These are phyloP conservation scores for Pungitius pungitius DNA, from an alignment of 2,113 vertebrate genomes.

Conservation along the genomic window DNA sequence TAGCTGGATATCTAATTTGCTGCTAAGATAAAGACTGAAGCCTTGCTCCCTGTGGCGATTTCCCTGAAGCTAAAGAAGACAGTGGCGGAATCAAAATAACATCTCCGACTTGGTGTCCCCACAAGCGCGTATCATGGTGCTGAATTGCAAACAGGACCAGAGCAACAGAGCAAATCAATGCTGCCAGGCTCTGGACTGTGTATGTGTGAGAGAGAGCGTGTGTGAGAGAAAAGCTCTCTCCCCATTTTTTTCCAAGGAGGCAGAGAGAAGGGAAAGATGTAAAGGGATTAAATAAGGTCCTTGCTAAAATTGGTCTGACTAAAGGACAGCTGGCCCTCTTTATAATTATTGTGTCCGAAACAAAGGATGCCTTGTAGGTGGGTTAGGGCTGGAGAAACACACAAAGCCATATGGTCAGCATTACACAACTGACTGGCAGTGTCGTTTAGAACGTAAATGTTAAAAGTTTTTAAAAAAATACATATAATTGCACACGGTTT, in stretches of 20 bases:
- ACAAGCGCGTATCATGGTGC: slow-evolving; percentile 56
- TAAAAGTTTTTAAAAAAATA: no score
- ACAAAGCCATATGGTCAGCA: no score
- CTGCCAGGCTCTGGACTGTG: neutral
- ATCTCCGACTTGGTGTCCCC: slow-evolving; percentile 56
- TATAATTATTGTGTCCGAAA: neutral
- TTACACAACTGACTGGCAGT: no score
- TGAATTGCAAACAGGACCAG: slow-evolving; percentile 61
- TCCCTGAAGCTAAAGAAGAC: slow-evolving; percentile 44
- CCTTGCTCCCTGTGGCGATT: slow-evolving; percentile 17
- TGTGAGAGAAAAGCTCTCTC: slow-evolving; percentile 14
- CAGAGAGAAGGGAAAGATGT: slow-evolving; percentile 4
- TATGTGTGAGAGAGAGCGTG: slow-evolving; percentile 5
- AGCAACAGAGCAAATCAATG: slow-evolving; percentile 65
- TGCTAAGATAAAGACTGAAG: slow-evolving; percentile 46
- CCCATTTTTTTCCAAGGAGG: slow-evolving; percentile 23
- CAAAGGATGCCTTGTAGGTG: neutral
- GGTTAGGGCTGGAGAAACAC: no score
- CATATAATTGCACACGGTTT: no score
- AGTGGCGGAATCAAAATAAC: slow-evolving; percentile 60
- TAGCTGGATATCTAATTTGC: slow-evolving; percentile 52
- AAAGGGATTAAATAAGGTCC: slow-evolving; percentile 29
- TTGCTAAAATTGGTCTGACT: neutral
- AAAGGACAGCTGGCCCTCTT: neutral
- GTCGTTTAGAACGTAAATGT: no score